A percentile compares a stretch with the other conserved stretches of the same genome.
Evolutionary conservation across 2,797 vertebrate genomes (phyloP).

Genomic region (Ptychobarbus kaznakovi): DNA sequence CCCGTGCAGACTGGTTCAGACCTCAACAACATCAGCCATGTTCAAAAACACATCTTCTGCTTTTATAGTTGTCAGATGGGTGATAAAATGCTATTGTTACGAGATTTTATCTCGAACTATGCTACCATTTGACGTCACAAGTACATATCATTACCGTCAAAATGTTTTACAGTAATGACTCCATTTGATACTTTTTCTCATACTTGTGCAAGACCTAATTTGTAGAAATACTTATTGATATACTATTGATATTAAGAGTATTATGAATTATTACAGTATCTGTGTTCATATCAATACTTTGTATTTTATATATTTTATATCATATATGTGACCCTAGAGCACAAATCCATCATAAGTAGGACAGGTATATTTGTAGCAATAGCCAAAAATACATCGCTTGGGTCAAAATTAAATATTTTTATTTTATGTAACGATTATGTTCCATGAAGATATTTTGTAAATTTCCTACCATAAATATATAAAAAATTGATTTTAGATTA

Average conservation of each 20-base stretch:
- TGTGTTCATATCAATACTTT: background rate
- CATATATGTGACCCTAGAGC: background rate
- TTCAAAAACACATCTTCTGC: background rate
- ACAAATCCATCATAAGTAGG: background rate
- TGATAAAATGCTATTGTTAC: background rate
- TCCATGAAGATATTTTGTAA: background rate
- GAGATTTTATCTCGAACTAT: constrained; percentile 3
- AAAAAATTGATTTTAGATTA: no score
- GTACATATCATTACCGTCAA: background rate
- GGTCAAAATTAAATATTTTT: background rate
- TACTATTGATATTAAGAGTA: background rate
- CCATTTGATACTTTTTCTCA: background rate
- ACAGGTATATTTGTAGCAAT: background rate
- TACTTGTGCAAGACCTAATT: background rate
- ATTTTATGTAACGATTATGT: background rate
- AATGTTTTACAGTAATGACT: background rate
- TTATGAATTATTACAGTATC: background rate
- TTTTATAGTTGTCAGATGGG: background rate
- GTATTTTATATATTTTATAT: background rate
- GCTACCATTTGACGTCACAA: background rate
- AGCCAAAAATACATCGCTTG: background rate
- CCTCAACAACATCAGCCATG: background rate
- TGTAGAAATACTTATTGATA: background rate
- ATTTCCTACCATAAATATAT: background rate
- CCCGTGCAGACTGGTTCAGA: background rate